A percentile compares a stretch with the other conserved stretches of the same genome.
Evolutionary conservation across 2,113 vertebrate genomes (phyloP).

Genomic region (Myrmophylax atrothorax): DNA sequence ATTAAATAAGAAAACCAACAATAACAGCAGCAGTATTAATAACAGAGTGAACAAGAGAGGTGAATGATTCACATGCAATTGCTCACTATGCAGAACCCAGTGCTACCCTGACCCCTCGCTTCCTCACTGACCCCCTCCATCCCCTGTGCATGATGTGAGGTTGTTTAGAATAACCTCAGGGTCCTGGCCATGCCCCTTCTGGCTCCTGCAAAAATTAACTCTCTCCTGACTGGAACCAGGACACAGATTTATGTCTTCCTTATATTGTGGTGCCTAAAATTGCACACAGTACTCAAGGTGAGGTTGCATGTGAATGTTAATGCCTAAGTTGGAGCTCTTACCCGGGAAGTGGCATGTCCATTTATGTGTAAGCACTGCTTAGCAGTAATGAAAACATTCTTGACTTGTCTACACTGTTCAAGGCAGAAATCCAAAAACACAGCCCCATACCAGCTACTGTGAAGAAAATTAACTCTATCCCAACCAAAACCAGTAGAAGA

Average conservation of each 20-base stretch:
- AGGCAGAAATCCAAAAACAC: neutral
- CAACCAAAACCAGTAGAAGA: neutral
- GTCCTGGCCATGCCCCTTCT: neutral
- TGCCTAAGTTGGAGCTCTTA: neutral
- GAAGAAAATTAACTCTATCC: neutral
- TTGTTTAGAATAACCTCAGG: neutral
- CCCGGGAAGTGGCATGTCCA: neutral
- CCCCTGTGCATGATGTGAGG: neutral
- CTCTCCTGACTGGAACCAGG: neutral
- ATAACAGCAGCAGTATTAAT: neutral
- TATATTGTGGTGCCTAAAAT: neutral
- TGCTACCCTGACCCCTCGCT: accelerated
- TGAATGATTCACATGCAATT: neutral
- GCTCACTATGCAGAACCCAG: accelerated
- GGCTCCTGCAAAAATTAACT: neutral
- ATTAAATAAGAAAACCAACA: neutral
- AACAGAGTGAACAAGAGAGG: neutral
- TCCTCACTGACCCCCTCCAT: neutral
- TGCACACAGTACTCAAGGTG: neutral
- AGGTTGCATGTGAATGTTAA: accelerated
- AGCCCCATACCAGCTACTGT: neutral
- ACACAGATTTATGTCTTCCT: neutral
- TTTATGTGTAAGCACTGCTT: neutral
- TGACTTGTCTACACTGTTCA: neutral
- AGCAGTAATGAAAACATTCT: neutral